phyloP scores from a whole-genome alignment of 2,888 invertebrate species.

The Marasmarcha lunaedactyla region DNA sequence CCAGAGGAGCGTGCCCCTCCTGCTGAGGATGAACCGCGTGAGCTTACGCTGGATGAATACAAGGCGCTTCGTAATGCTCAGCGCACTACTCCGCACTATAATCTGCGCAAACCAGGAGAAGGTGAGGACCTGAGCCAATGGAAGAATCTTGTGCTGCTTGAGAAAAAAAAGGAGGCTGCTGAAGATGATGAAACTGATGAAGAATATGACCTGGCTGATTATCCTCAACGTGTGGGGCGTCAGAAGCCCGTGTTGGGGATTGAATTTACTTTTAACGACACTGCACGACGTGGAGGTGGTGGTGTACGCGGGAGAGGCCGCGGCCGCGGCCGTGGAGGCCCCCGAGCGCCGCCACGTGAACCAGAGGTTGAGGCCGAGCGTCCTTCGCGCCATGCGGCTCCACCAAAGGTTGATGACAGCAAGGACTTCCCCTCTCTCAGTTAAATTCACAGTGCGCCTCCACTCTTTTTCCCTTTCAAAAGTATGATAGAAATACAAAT shows the following conservation, averaged over 20 bases:
- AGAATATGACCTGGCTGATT: conserved; percentile 81
- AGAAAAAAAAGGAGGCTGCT: conserved; percentile 76
- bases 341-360: conserved; percentile 34
- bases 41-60: conserved; percentile 95
- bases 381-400: conserved; percentile 44
- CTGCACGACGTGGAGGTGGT: conserved; percentile 78
- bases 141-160: conserved; percentile 89
- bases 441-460: conserved; percentile 65
- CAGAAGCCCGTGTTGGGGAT: conserved; percentile 89
- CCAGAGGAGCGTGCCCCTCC: conserved; percentile 58
- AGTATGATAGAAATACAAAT: conserved; percentile 63
- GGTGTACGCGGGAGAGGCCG: conserved; percentile 74
- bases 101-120: conserved; percentile 93
- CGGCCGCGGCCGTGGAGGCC: conserved; percentile 58
- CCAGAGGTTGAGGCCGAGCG: conserved; percentile 35
- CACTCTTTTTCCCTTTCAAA: conserved; percentile 55
- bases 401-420: conserved; percentile 95
- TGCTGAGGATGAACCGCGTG: conserved; percentile 83
- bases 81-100: conserved; percentile 88
- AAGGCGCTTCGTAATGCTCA: conserved; percentile 85
- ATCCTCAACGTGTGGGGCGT: conserved; percentile 87
- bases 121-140: conserved; percentile 92
- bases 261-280: conserved; percentile 88
- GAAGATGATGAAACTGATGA: conserved; percentile 76
- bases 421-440: conserved; percentile 95